Evolutionary conservation across 1,140 invertebrate species (phyloP).

Genomic region (Phenacoccus solenopsis): DNA sequence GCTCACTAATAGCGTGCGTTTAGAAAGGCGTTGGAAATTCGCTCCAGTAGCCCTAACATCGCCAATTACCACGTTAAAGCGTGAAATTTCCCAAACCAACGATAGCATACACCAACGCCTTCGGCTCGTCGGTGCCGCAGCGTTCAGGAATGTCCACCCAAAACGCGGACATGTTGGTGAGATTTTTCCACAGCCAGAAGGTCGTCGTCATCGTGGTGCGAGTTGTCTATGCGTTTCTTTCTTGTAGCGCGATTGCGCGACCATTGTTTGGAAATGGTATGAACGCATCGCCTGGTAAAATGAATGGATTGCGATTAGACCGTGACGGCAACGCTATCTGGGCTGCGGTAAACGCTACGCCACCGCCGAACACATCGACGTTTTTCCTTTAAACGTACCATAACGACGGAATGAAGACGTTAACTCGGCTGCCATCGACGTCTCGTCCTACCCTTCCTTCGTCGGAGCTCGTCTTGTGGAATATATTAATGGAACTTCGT

Average conservation of each 20-base stretch:
- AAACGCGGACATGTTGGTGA: background rate
- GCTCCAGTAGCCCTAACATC: conserved; percentile 12
- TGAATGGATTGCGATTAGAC: conserved; percentile 7
- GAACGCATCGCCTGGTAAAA: background rate
- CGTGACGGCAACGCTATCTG: background rate
- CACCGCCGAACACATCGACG: background rate
- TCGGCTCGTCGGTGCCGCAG: background rate
- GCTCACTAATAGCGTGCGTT: background rate
- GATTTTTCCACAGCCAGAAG: background rate
- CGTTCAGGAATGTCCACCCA: background rate
- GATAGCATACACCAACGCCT: background rate
- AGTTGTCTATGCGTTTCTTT: background rate
- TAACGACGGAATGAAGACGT: conserved; percentile 2
- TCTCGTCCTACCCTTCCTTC: no score
- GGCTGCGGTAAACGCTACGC: background rate
- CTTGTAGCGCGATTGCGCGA: background rate
- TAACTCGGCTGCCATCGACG: no score
- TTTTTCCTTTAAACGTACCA: background rate
- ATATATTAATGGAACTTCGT: no score
- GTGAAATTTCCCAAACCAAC: background rate
- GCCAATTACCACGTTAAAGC: conserved; percentile 5
- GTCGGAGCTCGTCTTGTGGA: no score
- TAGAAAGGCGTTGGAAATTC: background rate
- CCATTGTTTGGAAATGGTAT: background rate
- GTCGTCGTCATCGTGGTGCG: background rate